phyloP scores from a whole-genome alignment of 2,888 invertebrate species.

The Margaritifera margaritifera region DNA sequence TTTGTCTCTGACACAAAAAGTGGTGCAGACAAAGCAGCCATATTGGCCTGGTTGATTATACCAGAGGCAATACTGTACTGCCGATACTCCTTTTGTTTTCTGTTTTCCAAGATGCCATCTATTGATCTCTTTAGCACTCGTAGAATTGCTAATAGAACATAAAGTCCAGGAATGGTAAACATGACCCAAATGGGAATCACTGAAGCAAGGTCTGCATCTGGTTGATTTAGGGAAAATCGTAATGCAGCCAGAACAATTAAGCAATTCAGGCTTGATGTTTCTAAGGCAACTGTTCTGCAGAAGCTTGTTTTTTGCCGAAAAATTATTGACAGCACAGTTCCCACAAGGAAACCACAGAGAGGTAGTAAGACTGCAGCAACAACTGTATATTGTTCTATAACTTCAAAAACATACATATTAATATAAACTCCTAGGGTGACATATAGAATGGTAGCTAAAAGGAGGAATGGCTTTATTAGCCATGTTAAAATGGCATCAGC shows the following conservation, averaged over 20 bases:
- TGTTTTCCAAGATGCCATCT: slow-evolving; percentile 50
- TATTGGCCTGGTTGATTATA: slow-evolving; percentile 61
- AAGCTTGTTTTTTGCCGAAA: slow-evolving; percentile 58
- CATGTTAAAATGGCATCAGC: slow-evolving; percentile 69
- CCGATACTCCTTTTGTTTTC: slow-evolving; percentile 52
- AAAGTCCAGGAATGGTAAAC: slow-evolving; percentile 67
- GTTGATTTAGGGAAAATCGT: slow-evolving; percentile 65
- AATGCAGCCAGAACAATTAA: slow-evolving; percentile 66
- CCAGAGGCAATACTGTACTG: slow-evolving; percentile 63
- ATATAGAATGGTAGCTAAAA: slow-evolving; percentile 68
- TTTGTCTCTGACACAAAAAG: slow-evolving; percentile 58
- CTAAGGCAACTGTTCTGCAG: slow-evolving; percentile 65
- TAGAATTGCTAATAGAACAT: slow-evolving; percentile 57
- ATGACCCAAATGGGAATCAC: slow-evolving; percentile 69
- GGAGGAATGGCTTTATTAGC: slow-evolving; percentile 69
- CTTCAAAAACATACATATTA: slow-evolving; percentile 70
- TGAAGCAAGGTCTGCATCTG: slow-evolving; percentile 66
- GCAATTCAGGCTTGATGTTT: slow-evolving; percentile 68
- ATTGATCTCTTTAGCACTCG: slow-evolving; percentile 46
- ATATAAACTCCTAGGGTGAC: slow-evolving; percentile 72
- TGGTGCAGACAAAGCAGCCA: slow-evolving; percentile 64
- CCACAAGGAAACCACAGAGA: slow-evolving; percentile 57
- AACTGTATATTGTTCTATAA: slow-evolving; percentile 55
- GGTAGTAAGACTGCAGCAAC: slow-evolving; percentile 61
- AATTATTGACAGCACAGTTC: slow-evolving; percentile 54